Base-by-base conservation (phyloP, 2,113 vertebrate genomes). In the Antigone vipio region DNA sequence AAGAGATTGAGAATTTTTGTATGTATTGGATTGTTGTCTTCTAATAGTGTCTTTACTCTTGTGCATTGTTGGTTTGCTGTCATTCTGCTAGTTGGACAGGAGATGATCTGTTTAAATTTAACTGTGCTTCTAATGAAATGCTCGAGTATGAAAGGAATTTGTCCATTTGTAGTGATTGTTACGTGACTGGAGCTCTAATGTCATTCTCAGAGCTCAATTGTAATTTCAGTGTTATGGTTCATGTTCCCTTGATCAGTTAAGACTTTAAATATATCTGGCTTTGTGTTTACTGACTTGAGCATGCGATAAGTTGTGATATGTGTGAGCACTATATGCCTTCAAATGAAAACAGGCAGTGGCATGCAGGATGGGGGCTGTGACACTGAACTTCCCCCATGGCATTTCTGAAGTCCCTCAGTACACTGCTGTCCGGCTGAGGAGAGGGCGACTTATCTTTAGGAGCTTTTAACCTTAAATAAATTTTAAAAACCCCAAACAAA, bases 211-310 rank as follows among this genome's bases (percentile, higher is more conserved):
- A 87, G 84, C 30, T 85, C 26, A n/a, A 13, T 85, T 79, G 29
- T 62, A 53, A 77, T 78, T 66, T 89, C 52, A 72, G 29, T 81
- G 35, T 88, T 84, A 79, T 58, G 56, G 67, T 81, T 86, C 34
- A 22, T 52, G 47, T 85, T 95, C 92, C 53, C 52, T 84, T 67
- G 29, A 75, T 93, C 76, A 68, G 30, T 93, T 88, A 90, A 85
- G 76, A 76, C 38, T 88, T 90, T 50, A 80, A 93, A 78, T 92
- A 52, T 84, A 83, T 87, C 27, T 95, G 35, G 17, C 20, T 84
- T 92, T 88, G 52, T 89, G 68, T 91, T 86, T 78, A 84, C 78
- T 89, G 81, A 30, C 63, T 91, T 91, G 45, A 91, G 62, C 21
- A 50, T 81, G 64, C 80, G 80, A 42, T 94, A 79, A 74, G 93